phyloP scores from a whole-genome alignment of 2,113 vertebrate genomes.

The Rhinoptilus africanus region DNA sequence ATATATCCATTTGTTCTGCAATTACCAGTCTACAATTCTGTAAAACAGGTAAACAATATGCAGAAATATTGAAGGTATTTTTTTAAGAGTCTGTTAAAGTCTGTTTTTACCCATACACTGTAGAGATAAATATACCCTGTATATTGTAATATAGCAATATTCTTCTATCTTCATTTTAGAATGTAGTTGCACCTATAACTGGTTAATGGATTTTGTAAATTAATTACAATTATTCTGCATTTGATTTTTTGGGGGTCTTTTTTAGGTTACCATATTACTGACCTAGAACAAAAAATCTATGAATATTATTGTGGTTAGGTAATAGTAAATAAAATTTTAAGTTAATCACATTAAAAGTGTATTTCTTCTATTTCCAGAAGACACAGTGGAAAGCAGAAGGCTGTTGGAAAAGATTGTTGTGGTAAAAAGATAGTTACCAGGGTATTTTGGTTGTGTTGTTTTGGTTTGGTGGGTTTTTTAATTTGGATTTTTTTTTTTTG shows the following conservation, averaged over 20 bases:
- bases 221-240: not conserved
- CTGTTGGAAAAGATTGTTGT: not conserved
- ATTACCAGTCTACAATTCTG: not conserved
- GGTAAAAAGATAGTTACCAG: not conserved
- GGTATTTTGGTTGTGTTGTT: not conserved
- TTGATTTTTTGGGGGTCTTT: not conserved
- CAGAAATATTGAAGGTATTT: not conserved
- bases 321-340: not conserved
- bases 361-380: not conserved
- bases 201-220: not conserved
- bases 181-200: not conserved
- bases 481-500: not conserved
- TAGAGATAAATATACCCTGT: not conserved
- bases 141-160: not conserved
- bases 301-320: not conserved
- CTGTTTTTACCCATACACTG: not conserved
- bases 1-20: not conserved
- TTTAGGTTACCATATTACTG: not conserved
- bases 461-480: not conserved
- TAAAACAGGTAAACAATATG: not conserved
- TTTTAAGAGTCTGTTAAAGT: not conserved
- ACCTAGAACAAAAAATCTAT: not conserved
- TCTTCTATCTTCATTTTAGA: not conserved
- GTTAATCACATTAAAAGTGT: not conserved
- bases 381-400: not conserved